phyloP scores from a whole-genome alignment of 92 coral and sea anemone genomes.

The Heliopora coerulea region DNA sequence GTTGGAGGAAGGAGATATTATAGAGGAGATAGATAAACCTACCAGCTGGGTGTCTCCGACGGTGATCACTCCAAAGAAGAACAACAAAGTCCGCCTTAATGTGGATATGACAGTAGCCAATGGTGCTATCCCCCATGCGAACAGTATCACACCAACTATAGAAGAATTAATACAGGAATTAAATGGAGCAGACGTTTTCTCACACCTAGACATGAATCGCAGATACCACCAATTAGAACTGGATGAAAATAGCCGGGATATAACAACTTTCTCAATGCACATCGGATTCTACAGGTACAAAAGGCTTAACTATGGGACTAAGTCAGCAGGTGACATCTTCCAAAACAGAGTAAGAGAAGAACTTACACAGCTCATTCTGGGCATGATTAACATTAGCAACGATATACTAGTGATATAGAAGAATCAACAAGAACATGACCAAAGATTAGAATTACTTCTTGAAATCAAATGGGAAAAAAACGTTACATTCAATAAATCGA shows the following conservation, averaged over 20 bases:
- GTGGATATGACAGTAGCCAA: constrained; percentile 53
- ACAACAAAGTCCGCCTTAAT: constrained; percentile 31
- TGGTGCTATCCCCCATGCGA: constrained; percentile 41
- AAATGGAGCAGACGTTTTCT: constrained; percentile 42
- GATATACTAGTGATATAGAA: constrained; percentile 44
- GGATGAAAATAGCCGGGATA: background rate
- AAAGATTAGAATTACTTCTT: constrained; percentile 39
- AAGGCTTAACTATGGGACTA: constrained; percentile 49
- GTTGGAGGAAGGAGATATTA: constrained; percentile 32
- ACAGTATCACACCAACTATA: constrained; percentile 40
- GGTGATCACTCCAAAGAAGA: constrained; percentile 48
- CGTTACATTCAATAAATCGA: constrained; percentile 23
- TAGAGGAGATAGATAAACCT: constrained; percentile 27
- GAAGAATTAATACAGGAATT: constrained; percentile 43
- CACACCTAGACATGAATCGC: constrained; percentile 28
- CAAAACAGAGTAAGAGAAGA: constrained; percentile 36
- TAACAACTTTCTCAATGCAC: constrained; percentile 44
- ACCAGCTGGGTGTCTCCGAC: constrained; percentile 22
- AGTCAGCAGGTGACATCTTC: constrained; percentile 40
- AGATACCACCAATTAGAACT: constrained; percentile 50
- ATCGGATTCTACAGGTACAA: constrained; percentile 25
- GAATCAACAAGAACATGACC: constrained; percentile 48
- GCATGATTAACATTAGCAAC: constrained; percentile 44
- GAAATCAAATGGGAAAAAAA: constrained; percentile 15
- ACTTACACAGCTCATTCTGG: constrained; percentile 31